Evolutionary conservation across 2,797 vertebrate species (phyloP), one percentile per base, ranked within the genome.

Genomic region (Diplodus puntazzo): DNA sequence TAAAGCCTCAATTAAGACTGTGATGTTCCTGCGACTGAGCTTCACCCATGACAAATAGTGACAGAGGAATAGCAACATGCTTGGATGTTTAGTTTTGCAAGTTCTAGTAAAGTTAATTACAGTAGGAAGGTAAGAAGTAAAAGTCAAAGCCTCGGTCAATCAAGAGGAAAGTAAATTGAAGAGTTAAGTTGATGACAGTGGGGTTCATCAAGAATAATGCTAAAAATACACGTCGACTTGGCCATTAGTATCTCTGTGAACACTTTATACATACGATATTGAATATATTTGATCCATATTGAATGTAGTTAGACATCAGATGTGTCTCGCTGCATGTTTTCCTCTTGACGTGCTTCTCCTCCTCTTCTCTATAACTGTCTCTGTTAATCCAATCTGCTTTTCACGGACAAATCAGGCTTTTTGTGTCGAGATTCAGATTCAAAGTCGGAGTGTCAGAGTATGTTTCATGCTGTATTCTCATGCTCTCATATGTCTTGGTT

Each of bases 401-500:
- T 77, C 78, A 73, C 52, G 67, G 64, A 60, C 61, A 30, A 75
- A 67, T 86, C 83, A 62, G 70, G 30, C 42, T 79, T 76, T 30
- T 73, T 73, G 75, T 74, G 71, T 60, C 45, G 45, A 61, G 39
- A 39, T 39, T 39, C 39, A 39, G 9, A 84, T 60, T 63, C 53
- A 78, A 21, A 76, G 73, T 88, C 73, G 75, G 11, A 69, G 70
- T 85, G 89, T 88, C 89, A 81, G 81, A 73, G 57, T 74, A 9
- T 18, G 69, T 89, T 87, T 87, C 86, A 88, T 62, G 85, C 83
- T 84, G 78, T 80, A 78, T 80, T 81, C 83, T 80, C 80, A 79
- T 25, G 68, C 80, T 87, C 65, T 45, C 21, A 70, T 60, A 63
- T 77, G 11, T 60, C 71, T 61, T 65, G 30, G 58, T 75, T 84